These are phyloP conservation scores for Drosophila antonietae DNA, from an alignment of 2,888 invertebrate genomes.

Conservation along the genomic window DNA sequence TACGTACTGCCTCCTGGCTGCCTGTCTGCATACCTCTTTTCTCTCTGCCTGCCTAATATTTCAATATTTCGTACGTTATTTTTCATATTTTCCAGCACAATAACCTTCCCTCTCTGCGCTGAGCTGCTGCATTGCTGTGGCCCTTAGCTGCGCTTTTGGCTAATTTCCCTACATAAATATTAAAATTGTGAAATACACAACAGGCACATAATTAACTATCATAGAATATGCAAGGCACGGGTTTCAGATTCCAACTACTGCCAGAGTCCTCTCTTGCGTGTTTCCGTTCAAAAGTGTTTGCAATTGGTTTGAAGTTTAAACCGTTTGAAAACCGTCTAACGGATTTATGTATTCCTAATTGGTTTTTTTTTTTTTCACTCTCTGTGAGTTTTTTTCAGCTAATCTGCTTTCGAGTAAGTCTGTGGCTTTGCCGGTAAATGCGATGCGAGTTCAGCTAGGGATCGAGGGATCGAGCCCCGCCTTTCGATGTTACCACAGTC, in stretches of 20 bases:
- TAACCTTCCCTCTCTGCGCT: conserved; percentile 16
- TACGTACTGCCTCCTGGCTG: neutral
- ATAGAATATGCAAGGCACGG: conserved; percentile 76
- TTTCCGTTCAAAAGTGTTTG: conserved; percentile 41
- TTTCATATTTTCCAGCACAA: conserved; percentile 60
- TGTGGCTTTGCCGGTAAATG: too few relatives aligned
- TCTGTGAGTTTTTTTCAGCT: too few relatives aligned
- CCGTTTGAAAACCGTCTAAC: conserved; percentile 9
- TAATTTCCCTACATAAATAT: conserved; percentile 74
- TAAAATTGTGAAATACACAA: conserved; percentile 47
- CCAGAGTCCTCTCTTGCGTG: neutral
- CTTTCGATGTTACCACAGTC: too few relatives aligned
- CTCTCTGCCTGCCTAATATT: conserved; percentile 62
- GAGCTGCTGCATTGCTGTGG: conserved; percentile 18
- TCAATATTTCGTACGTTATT: conserved; percentile 80
- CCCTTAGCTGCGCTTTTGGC: conserved; percentile 49
- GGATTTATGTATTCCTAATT: neutral
- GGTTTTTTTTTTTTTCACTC: neutral
- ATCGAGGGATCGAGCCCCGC: too few relatives aligned
- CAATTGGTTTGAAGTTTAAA: conserved; percentile 39
- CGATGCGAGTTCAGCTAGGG: too few relatives aligned
- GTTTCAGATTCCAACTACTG: conserved; percentile 46
- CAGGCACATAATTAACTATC: conserved; percentile 71
- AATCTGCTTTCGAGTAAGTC: too few relatives aligned
- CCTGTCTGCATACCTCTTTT: conserved; percentile 12